A percentile compares a stretch with the other conserved stretches of the same genome.
These are phyloP conservation scores for Phoxinus dragarum DNA, from an alignment of 2,797 vertebrate species.

Conservation along the genomic window DNA sequence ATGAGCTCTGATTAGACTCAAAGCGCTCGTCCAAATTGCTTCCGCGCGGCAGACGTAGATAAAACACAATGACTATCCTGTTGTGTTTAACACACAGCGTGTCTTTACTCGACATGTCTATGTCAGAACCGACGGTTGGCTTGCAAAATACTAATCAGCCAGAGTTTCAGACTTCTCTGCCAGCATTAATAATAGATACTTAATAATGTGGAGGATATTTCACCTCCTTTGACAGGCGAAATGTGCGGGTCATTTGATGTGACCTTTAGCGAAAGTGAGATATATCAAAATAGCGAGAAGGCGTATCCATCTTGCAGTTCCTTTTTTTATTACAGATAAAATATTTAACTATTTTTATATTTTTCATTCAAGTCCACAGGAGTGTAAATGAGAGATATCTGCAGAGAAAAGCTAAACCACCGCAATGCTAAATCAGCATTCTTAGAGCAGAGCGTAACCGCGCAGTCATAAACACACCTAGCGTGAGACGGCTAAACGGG, in stretches of 20 bases:
- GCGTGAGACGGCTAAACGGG: conserved; percentile 15
- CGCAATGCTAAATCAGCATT: conserved; percentile 45
- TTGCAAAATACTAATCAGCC: conserved; percentile 28
- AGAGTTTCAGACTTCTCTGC: conserved; percentile 49
- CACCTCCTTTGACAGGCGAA: conserved; percentile 55
- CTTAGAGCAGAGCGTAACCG: conserved; percentile 3
- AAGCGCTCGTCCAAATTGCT: conserved; percentile 42
- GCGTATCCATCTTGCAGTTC: conserved; percentile 38
- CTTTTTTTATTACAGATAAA: conserved; percentile 66
- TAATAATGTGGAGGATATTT: conserved; percentile 61
- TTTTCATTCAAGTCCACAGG: conserved; percentile 51
- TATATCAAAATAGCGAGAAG: conserved; percentile 48
- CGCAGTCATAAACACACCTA: conserved; percentile 7
- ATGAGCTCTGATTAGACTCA: conserved; percentile 53
- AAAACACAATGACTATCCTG: conserved; percentile 28
- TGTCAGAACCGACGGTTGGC: neutral
- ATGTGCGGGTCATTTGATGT: conserved; percentile 54
- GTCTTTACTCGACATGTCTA: neutral
- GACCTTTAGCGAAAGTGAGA: conserved; percentile 55
- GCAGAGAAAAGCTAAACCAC: neutral
- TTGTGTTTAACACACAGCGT: conserved; percentile 23
- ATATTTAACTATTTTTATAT: conserved; percentile 64
- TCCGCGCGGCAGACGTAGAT: conserved; percentile 28
- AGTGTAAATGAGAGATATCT: conserved; percentile 36
- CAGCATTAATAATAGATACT: conserved; percentile 63